These are phyloP conservation scores for Fulmarus glacialis DNA, from an alignment of 2,113 vertebrate species.

Conservation along the genomic window DNA sequence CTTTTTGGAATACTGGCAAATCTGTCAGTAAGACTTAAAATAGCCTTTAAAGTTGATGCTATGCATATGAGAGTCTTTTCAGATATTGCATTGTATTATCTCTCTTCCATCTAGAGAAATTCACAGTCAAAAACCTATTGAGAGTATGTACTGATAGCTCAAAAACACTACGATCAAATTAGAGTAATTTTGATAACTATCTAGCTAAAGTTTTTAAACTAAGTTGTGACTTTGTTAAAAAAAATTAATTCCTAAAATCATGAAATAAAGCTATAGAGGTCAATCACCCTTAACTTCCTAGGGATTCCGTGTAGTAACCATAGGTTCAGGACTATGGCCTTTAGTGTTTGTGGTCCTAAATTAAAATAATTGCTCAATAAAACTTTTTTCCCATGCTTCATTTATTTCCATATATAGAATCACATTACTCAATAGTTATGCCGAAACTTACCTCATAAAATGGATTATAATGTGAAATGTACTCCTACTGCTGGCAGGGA, in stretches of 20 bases:
- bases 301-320: not conserved
- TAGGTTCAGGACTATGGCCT: not conserved
- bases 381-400: not conserved
- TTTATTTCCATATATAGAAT: not conserved
- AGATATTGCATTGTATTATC: not conserved
- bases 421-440: not conserved
- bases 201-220: not conserved
- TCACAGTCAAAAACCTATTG: not conserved
- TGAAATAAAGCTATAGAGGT: not conserved
- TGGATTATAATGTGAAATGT: not conserved
- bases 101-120: not conserved
- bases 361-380: not conserved
- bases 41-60: not conserved
- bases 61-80: not conserved
- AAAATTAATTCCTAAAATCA: not conserved
- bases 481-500: not conserved
- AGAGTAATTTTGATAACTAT: not conserved
- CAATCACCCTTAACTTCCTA: not conserved
- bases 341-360: not conserved
- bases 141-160: not conserved
- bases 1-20: not conserved
- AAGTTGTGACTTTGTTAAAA: not conserved
- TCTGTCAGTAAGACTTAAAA: not conserved
- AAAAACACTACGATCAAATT: not conserved
- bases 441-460: not conserved